Base-by-base conservation (phyloP, 2,113 vertebrate genomes). In the Paradisaea rubra region DNA sequence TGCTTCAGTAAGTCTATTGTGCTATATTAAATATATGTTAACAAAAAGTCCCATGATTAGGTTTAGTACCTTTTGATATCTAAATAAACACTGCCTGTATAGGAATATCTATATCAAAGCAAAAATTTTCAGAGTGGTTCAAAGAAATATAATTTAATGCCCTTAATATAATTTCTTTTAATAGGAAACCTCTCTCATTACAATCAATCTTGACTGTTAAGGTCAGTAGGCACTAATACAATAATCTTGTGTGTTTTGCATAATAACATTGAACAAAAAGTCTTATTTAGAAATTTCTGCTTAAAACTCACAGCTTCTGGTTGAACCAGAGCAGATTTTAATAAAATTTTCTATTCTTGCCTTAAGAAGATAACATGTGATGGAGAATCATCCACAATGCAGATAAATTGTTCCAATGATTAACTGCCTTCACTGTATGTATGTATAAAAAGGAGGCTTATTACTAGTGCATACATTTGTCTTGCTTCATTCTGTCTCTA, bases 391-490 rank as follows among this genome's bases (percentile, higher is more conserved):
- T 95, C 80, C 68, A 83, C 85, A 95, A 83, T 88, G 44, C 49
- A 83, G 92, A 94, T 86, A 93, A 94, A 93, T 93, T 93, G 85
- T 91, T 90, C 47, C 49, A 84, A 79, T 94, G 94, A 94, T 96
- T 95, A 95, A 96, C 90, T 95, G 92, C 86, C 77, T 92, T 95
- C 60, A 27, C 65, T 81, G 44, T 95, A 68, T 92, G 50, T 93
- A 72, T 73, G 72, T 94, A 71, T 88, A 83, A 90, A 95, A 90
- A 91, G 77, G 52, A 91, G 76, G 80, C 76, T 95, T 95, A 93
- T 95, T 95, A 96, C 93, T 94, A 91, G 82, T 86, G 44, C 42
- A 37, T 92, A 81, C 82, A 97, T 93, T 94, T 95, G 71, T 95
- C 94, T 95, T 88, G 93, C 39, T 95, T 93, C 85, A 90, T 94